phyloP scores from a whole-genome alignment of 2,113 vertebrate species.

The Poeciliopsis retropinna region DNA sequence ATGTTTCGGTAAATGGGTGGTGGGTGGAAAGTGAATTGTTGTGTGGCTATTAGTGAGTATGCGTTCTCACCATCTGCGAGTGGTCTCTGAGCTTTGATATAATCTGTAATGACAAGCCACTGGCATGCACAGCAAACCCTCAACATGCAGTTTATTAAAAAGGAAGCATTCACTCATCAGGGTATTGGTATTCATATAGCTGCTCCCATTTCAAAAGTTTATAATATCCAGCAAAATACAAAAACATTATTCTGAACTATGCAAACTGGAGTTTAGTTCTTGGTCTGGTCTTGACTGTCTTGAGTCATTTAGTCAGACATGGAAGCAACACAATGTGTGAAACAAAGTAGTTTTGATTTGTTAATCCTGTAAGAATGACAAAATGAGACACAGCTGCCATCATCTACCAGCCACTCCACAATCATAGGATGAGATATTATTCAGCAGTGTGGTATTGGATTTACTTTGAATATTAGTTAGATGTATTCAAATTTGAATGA shows the following conservation, averaged over 20 bases:
- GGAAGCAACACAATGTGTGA: neutral
- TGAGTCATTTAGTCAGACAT: neutral
- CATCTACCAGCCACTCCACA: neutral
- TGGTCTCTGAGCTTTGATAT: conserved; percentile 29
- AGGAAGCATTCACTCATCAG: conserved; percentile 31
- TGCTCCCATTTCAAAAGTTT: neutral
- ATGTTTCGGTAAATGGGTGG: neutral
- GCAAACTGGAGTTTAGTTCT: neutral
- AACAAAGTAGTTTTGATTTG: neutral
- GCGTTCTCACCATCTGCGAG: conserved; percentile 29
- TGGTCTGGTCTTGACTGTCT: neutral
- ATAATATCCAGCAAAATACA: conserved; percentile 16
- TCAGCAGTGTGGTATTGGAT: neutral
- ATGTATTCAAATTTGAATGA: neutral
- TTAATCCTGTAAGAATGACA: neutral
- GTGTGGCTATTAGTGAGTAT: neutral
- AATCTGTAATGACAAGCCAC: conserved; percentile 51
- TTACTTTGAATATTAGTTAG: neutral
- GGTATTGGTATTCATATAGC: conserved; percentile 35
- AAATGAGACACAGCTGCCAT: neutral
- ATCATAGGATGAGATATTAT: neutral
- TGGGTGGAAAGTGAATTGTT: neutral
- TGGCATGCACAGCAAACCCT: conserved; percentile 20
- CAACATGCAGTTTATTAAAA: conserved; percentile 18
- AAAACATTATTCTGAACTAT: neutral